Base-by-base conservation (phyloP, 2,888 invertebrate genomes). In the Caenorhabditis macrosperma region DNA sequence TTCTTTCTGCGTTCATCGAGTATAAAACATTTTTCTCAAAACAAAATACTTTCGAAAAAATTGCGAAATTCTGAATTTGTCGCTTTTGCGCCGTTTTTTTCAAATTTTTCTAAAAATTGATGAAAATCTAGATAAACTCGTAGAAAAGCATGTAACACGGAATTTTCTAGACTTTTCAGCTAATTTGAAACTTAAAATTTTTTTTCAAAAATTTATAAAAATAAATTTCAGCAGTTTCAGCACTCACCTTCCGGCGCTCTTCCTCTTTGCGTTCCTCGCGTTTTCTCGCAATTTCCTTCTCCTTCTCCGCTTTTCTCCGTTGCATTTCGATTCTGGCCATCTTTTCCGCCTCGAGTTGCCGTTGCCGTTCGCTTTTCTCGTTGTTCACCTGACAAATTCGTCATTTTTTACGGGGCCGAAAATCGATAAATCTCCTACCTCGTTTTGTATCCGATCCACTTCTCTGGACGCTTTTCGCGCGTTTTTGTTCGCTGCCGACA, bases 401-500 rank as follows among this genome's bases (percentile, higher is more conserved):
- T 1, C 28, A 50, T 50, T 50, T 50, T 17, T 26, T 3, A 22
- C 20, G 44, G 17, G 15, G 15, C n/a, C n/a, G n/a, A n/a, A n/a
- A n/a, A n/a, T n/a, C n/a, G n/a, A n/a, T n/a, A n/a, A n/a, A n/a
- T n/a, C n/a, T 54, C 61, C 22, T 54, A 82, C 76, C 74, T 82
- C 81, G n/a, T 59, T 54, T 33, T 77, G 60, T 41, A 82, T 64
- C 33, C 63, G 44, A 50, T 66, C 64, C 38, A 85, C 66, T 46
- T 78, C 81, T 68, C 78, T 72, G 9, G 59, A 54, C 12, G 79
- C 69, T 20, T 75, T 76, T 54, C 82, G 72, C 12, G 76, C 78
- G 33, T 85, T 84, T 71, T 81, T 83, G 12, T 44, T 52, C 12
- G 85, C 85, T 35, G 78, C 72, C 22, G 69, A 52, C 52, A 85